These are phyloP conservation scores for Apocrypta bakeri DNA, from an alignment of 1,140 invertebrate genomes.

Conservation along the genomic window DNA sequence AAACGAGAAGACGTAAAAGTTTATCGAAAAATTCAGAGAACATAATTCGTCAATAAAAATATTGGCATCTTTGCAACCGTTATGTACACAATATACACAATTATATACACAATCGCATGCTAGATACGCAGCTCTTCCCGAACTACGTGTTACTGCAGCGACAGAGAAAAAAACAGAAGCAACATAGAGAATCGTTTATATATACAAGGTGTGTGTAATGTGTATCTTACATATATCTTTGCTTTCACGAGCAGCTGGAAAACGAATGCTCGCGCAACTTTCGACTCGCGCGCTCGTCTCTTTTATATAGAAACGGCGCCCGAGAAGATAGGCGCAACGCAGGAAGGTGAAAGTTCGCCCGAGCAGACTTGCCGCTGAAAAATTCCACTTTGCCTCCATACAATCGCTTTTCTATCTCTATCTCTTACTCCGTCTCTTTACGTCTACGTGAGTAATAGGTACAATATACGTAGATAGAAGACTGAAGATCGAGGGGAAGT, in stretches of 20 bases:
- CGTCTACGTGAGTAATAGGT: too few relatives aligned
- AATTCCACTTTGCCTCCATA: constrained; percentile 20
- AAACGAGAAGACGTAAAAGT: too few relatives aligned
- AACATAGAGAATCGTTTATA: not conserved
- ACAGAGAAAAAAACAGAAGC: too few relatives aligned
- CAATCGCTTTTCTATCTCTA: not conserved
- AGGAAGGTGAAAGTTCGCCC: constrained; percentile 65
- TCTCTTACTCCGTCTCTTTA: too few relatives aligned
- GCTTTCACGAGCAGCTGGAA: constrained; percentile 67
- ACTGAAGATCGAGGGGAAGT: not conserved
- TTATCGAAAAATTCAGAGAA: too few relatives aligned
- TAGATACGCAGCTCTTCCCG: not conserved
- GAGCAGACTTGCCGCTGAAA: constrained; percentile 51
- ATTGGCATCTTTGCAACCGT: too few relatives aligned
- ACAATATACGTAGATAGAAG: not conserved
- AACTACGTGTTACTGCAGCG: not conserved
- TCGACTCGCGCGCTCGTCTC: constrained; percentile 24
- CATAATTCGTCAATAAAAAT: too few relatives aligned
- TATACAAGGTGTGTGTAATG: not conserved
- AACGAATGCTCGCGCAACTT: constrained; percentile 53
- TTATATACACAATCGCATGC: too few relatives aligned
- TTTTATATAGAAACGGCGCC: constrained; percentile 3
- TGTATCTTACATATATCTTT: not conserved
- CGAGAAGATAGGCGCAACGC: not conserved
- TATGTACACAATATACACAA: too few relatives aligned